These are phyloP conservation scores for Coenonympha arcania DNA, from an alignment of 2,888 invertebrate genomes.

Conservation along the genomic window DNA sequence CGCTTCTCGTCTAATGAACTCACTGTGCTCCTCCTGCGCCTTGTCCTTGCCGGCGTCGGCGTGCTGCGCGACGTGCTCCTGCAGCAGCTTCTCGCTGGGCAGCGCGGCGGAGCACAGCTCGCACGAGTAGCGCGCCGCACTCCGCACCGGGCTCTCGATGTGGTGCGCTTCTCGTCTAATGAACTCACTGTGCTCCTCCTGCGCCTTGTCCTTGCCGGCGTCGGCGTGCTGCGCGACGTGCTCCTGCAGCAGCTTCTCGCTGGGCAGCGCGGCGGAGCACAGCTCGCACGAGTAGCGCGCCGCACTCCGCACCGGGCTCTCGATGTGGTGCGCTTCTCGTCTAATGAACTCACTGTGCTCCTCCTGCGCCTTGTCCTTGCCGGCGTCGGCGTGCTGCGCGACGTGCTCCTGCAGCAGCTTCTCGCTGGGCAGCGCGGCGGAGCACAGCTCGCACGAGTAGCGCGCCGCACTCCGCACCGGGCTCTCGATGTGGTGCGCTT, in stretches of 20 bases:
- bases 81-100: conserved; percentile 29
- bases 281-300: conserved; percentile 37
- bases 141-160: conserved; percentile 30
- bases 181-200: no score
- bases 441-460: conserved; percentile 40
- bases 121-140: conserved; percentile 37
- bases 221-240: conserved; percentile 34
- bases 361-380: conserved; percentile 10
- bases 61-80: conserved; percentile 37
- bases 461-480: conserved; percentile 33
- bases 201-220: conserved; percentile 10
- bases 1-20: conserved; percentile 43
- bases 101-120: conserved; percentile 39
- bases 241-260: conserved; percentile 32
- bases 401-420: conserved; percentile 37
- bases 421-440: conserved; percentile 32
- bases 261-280: conserved; percentile 39
- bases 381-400: conserved; percentile 27
- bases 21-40: no score
- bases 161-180: conserved; percentile 54
- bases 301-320: conserved; percentile 31
- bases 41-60: conserved; percentile 11
- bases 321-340: conserved; percentile 48
- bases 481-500: conserved; percentile 43
- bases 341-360: no score